These are phyloP conservation scores for Mercenaria mercenaria DNA, from an alignment of 1,140 invertebrate genomes.

Conservation along the genomic window DNA sequence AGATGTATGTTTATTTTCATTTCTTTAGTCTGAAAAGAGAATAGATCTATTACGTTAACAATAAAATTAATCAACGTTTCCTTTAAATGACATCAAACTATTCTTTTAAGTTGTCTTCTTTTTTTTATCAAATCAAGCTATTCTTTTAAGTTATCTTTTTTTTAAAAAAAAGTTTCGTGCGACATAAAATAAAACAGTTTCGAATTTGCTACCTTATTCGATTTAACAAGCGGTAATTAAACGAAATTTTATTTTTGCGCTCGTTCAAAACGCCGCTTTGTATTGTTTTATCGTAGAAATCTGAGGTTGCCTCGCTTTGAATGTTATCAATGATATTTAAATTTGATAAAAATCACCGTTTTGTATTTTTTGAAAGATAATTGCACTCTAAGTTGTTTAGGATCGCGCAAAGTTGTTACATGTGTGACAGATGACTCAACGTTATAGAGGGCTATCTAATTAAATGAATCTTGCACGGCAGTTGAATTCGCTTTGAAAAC, in stretches of 20 bases:
- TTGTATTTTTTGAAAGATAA: conserved; percentile 26
- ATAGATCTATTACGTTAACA: no score
- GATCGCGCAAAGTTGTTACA: conserved; percentile 13
- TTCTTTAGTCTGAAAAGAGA: no score
- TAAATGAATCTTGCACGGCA: conserved; percentile 6
- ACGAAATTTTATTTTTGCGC: conserved; percentile 13
- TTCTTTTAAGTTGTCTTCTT: no score
- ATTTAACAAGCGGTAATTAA: conserved; percentile 25
- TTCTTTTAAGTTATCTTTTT: no score
- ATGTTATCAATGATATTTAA: conserved; percentile 36
- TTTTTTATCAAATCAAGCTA: no score
- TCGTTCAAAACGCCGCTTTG: conserved; percentile 20
- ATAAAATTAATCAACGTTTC: no score
- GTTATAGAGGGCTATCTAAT: neutral
- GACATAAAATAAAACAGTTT: neutral
- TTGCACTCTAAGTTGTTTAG: neutral
- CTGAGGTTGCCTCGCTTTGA: conserved; percentile 34
- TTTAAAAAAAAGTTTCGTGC: no score
- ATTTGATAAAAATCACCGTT: conserved; percentile 34
- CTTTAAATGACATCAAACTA: no score
- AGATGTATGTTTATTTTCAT: no score
- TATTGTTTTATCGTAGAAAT: conserved; percentile 21
- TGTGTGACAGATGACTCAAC: conserved; percentile 42
- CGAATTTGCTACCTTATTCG: neutral
- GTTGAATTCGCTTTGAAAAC: conserved; percentile 26